Evolutionary conservation across 2,888 invertebrate genomes (phyloP).

Genomic region (Xylocampa areola): DNA sequence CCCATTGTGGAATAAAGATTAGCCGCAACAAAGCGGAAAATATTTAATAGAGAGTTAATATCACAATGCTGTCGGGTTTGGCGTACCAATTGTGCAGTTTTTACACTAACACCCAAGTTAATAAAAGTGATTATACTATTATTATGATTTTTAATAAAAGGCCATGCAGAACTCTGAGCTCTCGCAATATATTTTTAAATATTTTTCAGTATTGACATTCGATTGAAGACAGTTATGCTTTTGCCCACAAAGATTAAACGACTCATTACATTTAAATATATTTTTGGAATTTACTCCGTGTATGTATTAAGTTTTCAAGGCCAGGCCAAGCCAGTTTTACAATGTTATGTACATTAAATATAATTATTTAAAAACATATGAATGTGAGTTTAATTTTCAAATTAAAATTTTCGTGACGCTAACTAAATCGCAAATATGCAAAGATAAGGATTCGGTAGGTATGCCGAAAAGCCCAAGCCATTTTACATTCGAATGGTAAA

Average conservation of each 20-base stretch:
- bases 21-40: constrained; percentile 82
- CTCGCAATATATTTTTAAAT: constrained; percentile 13
- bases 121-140: constrained; percentile 64
- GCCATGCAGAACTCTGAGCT: constrained; percentile 1
- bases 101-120: constrained; percentile 63
- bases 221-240: constrained; percentile 11
- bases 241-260: constrained; percentile 5
- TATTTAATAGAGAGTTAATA: constrained; percentile 83
- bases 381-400: no score
- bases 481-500: constrained; percentile 68
- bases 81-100: constrained; percentile 67
- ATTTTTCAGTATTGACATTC: constrained; percentile 1
- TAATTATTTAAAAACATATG: no score
- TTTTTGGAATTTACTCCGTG: no score
- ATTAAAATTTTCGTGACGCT: constrained; percentile 57
- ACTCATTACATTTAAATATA: not conserved
- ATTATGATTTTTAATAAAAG: constrained; percentile 48
- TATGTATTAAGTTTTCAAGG: constrained; percentile 7
- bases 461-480: constrained; percentile 54
- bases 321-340: no score
- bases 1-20: constrained; percentile 79
- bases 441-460: constrained; percentile 62
- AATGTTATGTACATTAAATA: no score
- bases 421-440: constrained; percentile 56
- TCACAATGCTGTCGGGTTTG: constrained; percentile 69